Percentiles rank a stretch among this genome's conserved stretches.
Evolutionary conservation across 2,113 vertebrate genomes (phyloP).

Genomic region (Nibea coibor): DNA sequence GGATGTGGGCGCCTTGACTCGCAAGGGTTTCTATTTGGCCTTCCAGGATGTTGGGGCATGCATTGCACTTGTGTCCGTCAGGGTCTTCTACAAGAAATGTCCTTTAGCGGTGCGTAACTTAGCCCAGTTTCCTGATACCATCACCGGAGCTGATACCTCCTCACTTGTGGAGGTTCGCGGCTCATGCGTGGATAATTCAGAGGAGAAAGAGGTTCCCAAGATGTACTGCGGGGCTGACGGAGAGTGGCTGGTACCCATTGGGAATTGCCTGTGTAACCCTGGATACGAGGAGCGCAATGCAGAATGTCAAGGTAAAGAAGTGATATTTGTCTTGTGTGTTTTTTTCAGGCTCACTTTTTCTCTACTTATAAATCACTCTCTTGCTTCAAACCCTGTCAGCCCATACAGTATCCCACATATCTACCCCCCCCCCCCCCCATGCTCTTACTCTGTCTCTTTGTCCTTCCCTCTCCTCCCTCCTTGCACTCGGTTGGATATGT

Average conservation of each 20-base stretch:
- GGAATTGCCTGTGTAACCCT: constrained; percentile 96
- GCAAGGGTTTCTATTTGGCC: constrained; percentile 96
- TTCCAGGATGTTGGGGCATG: constrained; percentile 99
- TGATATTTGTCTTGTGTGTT: constrained; percentile 16
- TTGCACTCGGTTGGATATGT: constrained; percentile 25
- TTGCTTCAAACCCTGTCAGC: background rate
- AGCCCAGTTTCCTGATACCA: constrained; percentile 97
- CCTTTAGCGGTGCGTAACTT: constrained; percentile 93
- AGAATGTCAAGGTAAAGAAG: constrained; percentile 94
- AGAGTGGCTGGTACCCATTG: constrained; percentile 99
- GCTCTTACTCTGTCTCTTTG: constrained; percentile 31
- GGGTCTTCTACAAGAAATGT: constrained; percentile 98
- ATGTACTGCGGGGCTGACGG: constrained; percentile 99
- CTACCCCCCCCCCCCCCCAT: background rate
- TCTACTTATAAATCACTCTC: constrained; percentile 27
- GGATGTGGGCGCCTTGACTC: constrained; percentile 91
- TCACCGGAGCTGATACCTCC: constrained; percentile 95
- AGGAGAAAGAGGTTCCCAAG: constrained; percentile 98
- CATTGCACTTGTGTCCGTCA: constrained; percentile 95
- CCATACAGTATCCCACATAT: constrained; percentile 9
- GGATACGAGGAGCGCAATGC: constrained; percentile 93
- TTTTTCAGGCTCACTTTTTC: constrained; percentile 17
- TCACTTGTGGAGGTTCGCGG: constrained; percentile 97
- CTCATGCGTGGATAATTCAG: constrained; percentile 97
- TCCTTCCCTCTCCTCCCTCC: constrained; percentile 40